Percentiles rank a stretch among this genome's conserved stretches.
These are phyloP conservation scores for Choristoneura rosaceana DNA, from an alignment of 2,888 invertebrate species.

Conservation along the genomic window DNA sequence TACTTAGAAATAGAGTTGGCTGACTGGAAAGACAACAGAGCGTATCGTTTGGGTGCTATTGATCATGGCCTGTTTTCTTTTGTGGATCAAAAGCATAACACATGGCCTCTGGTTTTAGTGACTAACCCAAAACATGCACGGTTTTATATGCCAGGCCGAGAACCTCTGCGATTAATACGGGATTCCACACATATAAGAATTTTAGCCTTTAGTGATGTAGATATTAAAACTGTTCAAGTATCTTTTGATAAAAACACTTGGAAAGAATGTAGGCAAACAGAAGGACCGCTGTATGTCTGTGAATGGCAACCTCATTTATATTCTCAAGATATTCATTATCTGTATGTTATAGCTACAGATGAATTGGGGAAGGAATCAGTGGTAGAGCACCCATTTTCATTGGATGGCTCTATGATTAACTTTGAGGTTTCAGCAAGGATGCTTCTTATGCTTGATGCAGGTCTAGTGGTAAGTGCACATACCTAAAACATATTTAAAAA, in stretches of 20 bases:
- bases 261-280: constrained; percentile 85
- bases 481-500: not conserved
- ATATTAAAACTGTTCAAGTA: constrained; percentile 87
- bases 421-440: constrained; percentile 89
- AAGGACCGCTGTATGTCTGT: constrained; percentile 90
- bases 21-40: constrained; percentile 96
- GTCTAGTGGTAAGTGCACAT: constrained; percentile 87
- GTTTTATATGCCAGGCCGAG: constrained; percentile 89
- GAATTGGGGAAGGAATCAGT: constrained; percentile 82
- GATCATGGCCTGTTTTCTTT: constrained; percentile 96
- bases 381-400: constrained; percentile 90
- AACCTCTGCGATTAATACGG: constrained; percentile 88
- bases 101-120: constrained; percentile 93
- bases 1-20: constrained; percentile 95
- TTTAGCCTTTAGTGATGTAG: constrained; percentile 90
- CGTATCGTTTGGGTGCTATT: constrained; percentile 93
- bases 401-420: constrained; percentile 89
- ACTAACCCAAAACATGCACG: constrained; percentile 96
- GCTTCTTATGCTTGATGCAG: constrained; percentile 91
- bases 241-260: constrained; percentile 88
- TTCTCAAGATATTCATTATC: constrained; percentile 87
- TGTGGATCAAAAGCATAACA: constrained; percentile 89
- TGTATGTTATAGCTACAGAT: constrained; percentile 87
- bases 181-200: constrained; percentile 93
- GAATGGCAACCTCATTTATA: constrained; percentile 90